Evolutionary conservation across 2,113 vertebrate genomes (phyloP).

Genomic region (Oriolus oriolus): DNA sequence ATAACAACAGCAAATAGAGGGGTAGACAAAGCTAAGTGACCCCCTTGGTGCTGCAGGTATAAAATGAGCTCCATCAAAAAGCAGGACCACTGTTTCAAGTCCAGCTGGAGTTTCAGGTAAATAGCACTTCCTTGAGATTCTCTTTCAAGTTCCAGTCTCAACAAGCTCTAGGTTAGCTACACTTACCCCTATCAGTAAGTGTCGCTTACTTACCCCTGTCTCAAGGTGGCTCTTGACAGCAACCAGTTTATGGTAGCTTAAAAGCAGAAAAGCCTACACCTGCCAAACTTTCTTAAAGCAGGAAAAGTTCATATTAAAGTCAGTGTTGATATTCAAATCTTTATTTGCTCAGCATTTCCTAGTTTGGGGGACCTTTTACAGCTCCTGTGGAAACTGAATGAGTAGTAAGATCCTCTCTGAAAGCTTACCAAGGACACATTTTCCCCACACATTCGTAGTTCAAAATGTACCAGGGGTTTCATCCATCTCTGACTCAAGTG

Average conservation of each 20-base stretch:
- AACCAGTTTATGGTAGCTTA: background rate
- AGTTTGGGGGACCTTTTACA: background rate
- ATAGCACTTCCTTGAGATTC: background rate
- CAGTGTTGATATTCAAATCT: background rate
- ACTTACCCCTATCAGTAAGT: background rate
- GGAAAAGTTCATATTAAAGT: background rate
- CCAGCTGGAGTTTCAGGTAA: background rate
- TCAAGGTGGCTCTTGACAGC: background rate
- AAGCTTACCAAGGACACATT: background rate
- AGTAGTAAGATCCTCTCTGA: background rate
- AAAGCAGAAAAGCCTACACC: background rate
- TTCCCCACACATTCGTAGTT: background rate
- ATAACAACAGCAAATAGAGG: background rate
- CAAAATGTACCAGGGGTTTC: background rate
- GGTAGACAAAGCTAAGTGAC: background rate
- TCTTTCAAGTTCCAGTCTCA: background rate
- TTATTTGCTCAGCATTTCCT: background rate
- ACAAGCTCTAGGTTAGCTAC: background rate
- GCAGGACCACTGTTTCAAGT: background rate
- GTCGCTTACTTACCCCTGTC: background rate
- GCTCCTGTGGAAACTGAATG: background rate
- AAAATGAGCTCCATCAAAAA: background rate
- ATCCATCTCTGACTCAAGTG: background rate
- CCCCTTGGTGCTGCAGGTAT: background rate
- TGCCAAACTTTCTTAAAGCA: background rate